phyloP scores from a whole-genome alignment of 2,888 invertebrate genomes.

The Zygogramma bicolorata region DNA sequence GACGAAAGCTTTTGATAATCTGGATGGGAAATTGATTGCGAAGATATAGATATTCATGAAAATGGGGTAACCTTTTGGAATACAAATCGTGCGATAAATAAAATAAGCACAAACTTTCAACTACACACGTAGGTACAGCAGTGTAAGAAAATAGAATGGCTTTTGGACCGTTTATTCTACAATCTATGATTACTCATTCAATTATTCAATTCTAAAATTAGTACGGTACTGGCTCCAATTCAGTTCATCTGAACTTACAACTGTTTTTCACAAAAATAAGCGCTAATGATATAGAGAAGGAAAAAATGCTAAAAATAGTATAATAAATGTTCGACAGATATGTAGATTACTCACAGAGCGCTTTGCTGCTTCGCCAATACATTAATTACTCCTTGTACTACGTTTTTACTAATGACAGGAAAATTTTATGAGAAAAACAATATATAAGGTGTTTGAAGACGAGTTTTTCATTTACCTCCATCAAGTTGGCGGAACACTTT shows the following conservation, averaged over 20 bases:
- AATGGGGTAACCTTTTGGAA: too few species aligned
- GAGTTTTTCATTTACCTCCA: too few species aligned
- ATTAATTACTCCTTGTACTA: neutral
- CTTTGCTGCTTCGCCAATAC: neutral
- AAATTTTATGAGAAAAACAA: too few species aligned
- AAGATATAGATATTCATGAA: too few species aligned
- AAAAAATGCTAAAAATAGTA: neutral
- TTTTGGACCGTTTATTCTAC: neutral
- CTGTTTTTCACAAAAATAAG: conserved; percentile 2
- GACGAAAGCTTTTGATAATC: too few species aligned
- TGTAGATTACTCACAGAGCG: neutral
- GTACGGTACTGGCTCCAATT: neutral
- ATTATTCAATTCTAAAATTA: conserved; percentile 5
- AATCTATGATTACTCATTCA: neutral
- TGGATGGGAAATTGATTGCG: too few species aligned
- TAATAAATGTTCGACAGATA: neutral
- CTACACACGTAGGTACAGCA: too few species aligned
- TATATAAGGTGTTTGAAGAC: too few species aligned
- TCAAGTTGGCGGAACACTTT: too few species aligned
- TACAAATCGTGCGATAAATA: too few species aligned
- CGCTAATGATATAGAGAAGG: neutral
- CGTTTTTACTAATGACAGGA: too few species aligned
- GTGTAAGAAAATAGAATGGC: neutral
- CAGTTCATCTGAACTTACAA: neutral
- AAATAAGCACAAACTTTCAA: too few species aligned